Percentiles rank a stretch among this genome's conserved stretches.
Conservation (phyloP, 2,113 vertebrate genomes). For the Isurus oxyrinchus region DNA sequence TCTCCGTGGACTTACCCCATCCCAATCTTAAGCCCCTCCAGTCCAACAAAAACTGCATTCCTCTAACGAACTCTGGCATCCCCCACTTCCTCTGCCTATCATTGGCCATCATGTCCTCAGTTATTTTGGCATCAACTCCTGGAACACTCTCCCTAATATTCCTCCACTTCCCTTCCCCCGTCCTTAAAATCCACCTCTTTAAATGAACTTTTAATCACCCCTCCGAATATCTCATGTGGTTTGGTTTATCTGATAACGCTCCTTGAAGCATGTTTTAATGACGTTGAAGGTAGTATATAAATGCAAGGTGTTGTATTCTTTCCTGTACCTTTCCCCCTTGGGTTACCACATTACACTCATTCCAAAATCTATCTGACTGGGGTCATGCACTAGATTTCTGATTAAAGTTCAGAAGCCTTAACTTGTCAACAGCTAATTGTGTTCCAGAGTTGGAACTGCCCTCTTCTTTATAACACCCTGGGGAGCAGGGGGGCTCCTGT, state of each 20-base stretch:
- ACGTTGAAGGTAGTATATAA: background rate
- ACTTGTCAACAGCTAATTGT: background rate
- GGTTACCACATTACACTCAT: background rate
- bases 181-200: no score
- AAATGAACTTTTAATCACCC: background rate
- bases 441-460: background rate
- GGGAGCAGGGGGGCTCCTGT: background rate
- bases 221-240: background rate
- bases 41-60: background rate
- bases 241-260: no score
- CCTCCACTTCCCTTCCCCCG: background rate
- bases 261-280: background rate
- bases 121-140: background rate
- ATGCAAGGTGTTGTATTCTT: background rate
- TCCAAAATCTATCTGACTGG: background rate
- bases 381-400: background rate
- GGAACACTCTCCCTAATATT: background rate
- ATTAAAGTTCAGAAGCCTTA: background rate
- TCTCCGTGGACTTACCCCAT: background rate
- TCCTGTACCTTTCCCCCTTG: background rate
- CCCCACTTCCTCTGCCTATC: no score
- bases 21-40: background rate
- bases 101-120: no score
- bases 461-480: background rate
- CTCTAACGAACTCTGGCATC: background rate